Conservation (phyloP, 2,797 vertebrate genomes). For the Pipistrellus pygmaeus region DNA sequence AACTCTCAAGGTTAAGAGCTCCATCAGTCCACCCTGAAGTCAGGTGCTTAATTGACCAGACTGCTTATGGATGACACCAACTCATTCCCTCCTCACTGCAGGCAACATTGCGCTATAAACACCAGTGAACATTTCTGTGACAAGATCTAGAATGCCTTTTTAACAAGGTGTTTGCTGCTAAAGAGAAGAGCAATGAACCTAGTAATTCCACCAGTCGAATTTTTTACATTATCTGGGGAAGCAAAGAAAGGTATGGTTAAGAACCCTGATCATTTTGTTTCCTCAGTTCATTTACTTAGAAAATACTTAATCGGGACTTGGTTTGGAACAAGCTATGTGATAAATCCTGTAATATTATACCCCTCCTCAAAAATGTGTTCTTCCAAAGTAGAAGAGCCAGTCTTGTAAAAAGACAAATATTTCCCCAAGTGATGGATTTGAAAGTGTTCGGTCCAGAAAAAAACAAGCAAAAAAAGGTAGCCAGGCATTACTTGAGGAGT, state of each 20-base stretch:
- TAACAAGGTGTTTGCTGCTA: neutral
- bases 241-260: neutral
- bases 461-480: neutral
- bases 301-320: neutral
- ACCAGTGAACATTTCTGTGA: neutral
- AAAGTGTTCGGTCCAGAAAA: neutral
- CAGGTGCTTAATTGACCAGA: conserved; percentile 47
- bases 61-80: neutral
- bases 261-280: neutral
- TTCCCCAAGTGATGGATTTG: neutral
- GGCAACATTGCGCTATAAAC: neutral
- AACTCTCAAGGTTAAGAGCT: conserved; percentile 70
- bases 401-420: neutral
- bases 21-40: neutral
- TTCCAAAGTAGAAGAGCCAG: neutral
- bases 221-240: neutral
- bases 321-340: neutral
- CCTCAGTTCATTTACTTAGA: conserved; percentile 14
- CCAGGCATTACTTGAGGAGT: neutral
- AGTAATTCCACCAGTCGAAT: neutral
- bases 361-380: neutral
- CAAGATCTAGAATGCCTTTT: neutral
- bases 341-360: neutral
- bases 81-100: neutral
- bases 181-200: neutral